A percentile compares a stretch with the other conserved stretches of the same genome.
These are phyloP conservation scores for Tetheella fluctuosa DNA, from an alignment of 2,888 invertebrate genomes.

Conservation along the genomic window DNA sequence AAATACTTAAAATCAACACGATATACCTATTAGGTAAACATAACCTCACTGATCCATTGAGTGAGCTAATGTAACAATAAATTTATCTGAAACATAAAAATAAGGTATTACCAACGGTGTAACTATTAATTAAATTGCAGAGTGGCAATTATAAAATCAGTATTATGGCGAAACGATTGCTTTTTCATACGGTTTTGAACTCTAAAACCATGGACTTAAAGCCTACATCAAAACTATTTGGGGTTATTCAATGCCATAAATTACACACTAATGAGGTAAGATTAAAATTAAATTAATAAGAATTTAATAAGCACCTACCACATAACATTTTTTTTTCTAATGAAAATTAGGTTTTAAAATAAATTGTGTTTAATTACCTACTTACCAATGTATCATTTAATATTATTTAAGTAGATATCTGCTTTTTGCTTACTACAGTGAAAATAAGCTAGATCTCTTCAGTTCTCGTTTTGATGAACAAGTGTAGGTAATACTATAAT, in stretches of 20 bases:
- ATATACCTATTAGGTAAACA: neutral
- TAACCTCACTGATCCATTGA: conserved; percentile 5
- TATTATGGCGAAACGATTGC: conserved; percentile 52
- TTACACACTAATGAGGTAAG: conserved; percentile 55
- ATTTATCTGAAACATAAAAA: neutral
- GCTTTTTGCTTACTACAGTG: no score
- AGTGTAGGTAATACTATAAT: no score
- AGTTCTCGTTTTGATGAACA: no score
- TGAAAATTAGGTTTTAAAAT: no score
- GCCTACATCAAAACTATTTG: conserved; percentile 25
- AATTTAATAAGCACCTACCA: no score
- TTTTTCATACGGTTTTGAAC: conserved; percentile 45
- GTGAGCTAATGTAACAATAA: conserved; percentile 12
- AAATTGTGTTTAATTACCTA: no score
- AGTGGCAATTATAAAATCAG: conserved; percentile 16
- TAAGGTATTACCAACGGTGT: neutral
- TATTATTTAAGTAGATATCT: no score
- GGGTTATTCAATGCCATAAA: conserved; percentile 34
- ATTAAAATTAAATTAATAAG: conserved; percentile 8
- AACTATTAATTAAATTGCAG: no score
- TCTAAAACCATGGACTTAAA: conserved; percentile 36
- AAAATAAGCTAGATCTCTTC: no score
- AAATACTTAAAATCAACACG: neutral
- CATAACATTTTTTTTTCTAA: no score
- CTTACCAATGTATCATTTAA: no score